Evolutionary conservation across 2,113 vertebrate genomes (phyloP).

Genomic region (Dasyornis broadbenti): DNA sequence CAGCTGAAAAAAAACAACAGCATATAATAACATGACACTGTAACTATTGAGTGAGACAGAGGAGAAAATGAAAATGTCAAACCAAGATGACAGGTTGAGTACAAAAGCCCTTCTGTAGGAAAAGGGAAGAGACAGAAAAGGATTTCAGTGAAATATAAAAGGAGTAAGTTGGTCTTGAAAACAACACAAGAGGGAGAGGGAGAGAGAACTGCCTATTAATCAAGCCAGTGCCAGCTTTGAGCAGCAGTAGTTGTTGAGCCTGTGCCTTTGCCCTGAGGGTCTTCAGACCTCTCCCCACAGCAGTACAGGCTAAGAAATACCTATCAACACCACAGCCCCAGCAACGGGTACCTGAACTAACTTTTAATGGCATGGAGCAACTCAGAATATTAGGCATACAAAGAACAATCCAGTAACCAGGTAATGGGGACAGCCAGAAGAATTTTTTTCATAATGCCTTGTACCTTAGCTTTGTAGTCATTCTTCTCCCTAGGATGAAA

Average conservation of each 20-base stretch:
- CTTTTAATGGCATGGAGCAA: not conserved
- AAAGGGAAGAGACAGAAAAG: not conserved
- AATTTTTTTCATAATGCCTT: not conserved
- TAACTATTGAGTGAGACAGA: not conserved
- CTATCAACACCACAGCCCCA: rapidly evolving
- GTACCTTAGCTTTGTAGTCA: not conserved
- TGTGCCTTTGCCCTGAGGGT: not conserved
- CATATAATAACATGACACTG: not conserved
- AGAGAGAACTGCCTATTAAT: not conserved
- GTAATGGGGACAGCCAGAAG: not conserved
- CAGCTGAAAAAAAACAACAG: not conserved
- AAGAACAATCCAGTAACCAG: not conserved
- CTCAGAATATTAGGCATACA: not conserved
- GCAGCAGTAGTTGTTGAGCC: not conserved
- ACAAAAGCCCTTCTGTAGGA: not conserved
- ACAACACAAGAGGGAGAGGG: not conserved
- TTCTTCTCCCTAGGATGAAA: not conserved
- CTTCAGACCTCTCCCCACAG: not conserved
- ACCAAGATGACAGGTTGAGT: not conserved
- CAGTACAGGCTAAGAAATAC: not conserved
- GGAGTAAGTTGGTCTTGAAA: not conserved
- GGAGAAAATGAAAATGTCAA: not conserved
- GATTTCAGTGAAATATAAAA: not conserved
- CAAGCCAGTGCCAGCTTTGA: not conserved
- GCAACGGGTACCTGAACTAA: rapidly evolving